Percentiles rank a stretch among this genome's conserved stretches.
phyloP scores from a whole-genome alignment of 2,888 invertebrate species.

The Dolichopus griseipennis region DNA sequence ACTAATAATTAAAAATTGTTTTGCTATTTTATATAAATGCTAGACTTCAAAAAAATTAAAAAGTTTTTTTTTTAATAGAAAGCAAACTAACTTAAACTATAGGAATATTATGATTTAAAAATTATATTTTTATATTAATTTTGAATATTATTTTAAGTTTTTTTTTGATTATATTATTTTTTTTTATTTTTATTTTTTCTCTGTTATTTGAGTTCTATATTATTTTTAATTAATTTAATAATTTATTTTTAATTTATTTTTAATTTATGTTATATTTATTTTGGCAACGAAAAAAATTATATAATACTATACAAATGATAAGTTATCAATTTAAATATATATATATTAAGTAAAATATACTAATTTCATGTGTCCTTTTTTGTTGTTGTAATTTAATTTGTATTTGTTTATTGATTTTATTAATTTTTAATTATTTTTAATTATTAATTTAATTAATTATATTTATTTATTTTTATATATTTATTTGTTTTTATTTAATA shows the following conservation, averaged over 20 bases:
- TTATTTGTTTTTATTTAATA: too few relatives aligned
- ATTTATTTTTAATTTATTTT: conserved; percentile 19
- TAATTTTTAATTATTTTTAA: not conserved
- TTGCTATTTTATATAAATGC: not conserved
- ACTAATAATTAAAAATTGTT: not conserved
- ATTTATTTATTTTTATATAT: not conserved
- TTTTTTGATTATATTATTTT: too few relatives aligned
- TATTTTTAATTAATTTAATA: not conserved
- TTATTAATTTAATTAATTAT: not conserved
- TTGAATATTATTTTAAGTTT: too few relatives aligned
- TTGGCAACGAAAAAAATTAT: conserved; percentile 11
- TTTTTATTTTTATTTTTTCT: not conserved
- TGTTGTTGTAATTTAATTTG: conserved; percentile 24
- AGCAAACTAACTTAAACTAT: too few relatives aligned
- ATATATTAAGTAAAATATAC: conserved; percentile 18
- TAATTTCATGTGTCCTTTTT: conserved; percentile 25
- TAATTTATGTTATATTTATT: conserved; percentile 7
- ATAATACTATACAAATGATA: too few relatives aligned
- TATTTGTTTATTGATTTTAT: not conserved
- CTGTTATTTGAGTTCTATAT: conserved; percentile 19
- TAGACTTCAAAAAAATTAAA: too few relatives aligned
- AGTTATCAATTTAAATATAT: too few relatives aligned
- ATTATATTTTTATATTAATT: too few relatives aligned
- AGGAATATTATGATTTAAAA: too few relatives aligned
- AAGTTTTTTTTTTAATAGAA: too few relatives aligned